Conservation (phyloP, 2,113 vertebrate species). For the Gymnorhina tibicen region DNA sequence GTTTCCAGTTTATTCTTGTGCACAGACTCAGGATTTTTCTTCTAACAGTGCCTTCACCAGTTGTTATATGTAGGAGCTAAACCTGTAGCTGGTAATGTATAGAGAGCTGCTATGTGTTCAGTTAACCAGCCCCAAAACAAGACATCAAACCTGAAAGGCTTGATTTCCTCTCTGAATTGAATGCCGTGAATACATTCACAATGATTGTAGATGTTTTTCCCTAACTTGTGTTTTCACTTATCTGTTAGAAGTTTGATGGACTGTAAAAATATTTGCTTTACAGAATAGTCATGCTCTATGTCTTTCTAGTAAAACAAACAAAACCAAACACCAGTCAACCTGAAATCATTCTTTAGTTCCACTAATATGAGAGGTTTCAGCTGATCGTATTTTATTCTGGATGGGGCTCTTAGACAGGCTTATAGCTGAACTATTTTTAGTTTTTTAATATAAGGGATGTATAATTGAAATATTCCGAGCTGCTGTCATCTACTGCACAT, state of each 20-base stretch:
- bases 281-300: neutral
- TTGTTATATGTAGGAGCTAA: neutral
- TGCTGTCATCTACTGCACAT: neutral
- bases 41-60: neutral
- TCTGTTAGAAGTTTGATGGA: neutral
- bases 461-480: neutral
- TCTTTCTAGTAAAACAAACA: neutral
- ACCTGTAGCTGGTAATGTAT: neutral
- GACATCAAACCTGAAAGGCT: neutral
- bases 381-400: neutral
- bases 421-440: neutral
- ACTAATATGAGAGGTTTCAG: neutral
- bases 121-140: neutral
- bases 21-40: neutral
- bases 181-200: neutral
- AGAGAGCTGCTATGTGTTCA: neutral
- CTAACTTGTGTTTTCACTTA: neutral
- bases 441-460: neutral
- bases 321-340: neutral
- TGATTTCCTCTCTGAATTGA: neutral
- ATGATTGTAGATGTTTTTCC: neutral
- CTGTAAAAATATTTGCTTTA: constrained; percentile 12
- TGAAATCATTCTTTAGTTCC: neutral
- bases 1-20: constrained; percentile 68
- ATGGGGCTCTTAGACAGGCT: neutral